Evolutionary conservation across 2,797 vertebrate species (phyloP).

Genomic region (Sorex maritimensis): DNA sequence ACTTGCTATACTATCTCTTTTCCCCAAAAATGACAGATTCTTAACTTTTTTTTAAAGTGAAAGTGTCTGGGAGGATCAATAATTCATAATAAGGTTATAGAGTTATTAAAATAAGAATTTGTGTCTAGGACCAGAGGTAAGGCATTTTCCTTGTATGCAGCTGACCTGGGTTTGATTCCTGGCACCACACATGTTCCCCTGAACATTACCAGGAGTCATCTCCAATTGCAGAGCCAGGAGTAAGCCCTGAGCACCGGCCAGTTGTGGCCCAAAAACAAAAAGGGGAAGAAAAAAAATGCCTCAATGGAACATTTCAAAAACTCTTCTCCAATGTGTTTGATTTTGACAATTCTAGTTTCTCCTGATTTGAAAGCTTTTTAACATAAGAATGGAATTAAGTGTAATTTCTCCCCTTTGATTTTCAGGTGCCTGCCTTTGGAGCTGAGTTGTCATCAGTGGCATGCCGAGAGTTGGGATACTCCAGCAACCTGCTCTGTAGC

Average conservation of each 20-base stretch:
- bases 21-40: too few relatives aligned
- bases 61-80: background rate
- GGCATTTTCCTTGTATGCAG: too few relatives aligned
- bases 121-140: too few relatives aligned
- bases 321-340: conserved; percentile 24
- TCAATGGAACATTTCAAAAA: conserved; percentile 24
- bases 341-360: conserved; percentile 2
- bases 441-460: conserved; percentile 96
- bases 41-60: too few relatives aligned
- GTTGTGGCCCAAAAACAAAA: background rate
- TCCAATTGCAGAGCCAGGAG: too few relatives aligned
- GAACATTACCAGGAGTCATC: too few relatives aligned
- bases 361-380: conserved; percentile 32
- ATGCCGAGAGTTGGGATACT: conserved; percentile 98
- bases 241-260: too few relatives aligned
- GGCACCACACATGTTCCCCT: too few relatives aligned
- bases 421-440: conserved; percentile 93
- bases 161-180: too few relatives aligned
- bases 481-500: conserved; percentile 98
- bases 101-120: too few relatives aligned
- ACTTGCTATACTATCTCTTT: background rate
- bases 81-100: background rate
- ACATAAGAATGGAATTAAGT: conserved; percentile 36
- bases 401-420: conserved; percentile 62
- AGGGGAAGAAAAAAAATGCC: background rate